phyloP scores from a whole-genome alignment of 2,113 vertebrate genomes.

The Paratilapia polleni region DNA sequence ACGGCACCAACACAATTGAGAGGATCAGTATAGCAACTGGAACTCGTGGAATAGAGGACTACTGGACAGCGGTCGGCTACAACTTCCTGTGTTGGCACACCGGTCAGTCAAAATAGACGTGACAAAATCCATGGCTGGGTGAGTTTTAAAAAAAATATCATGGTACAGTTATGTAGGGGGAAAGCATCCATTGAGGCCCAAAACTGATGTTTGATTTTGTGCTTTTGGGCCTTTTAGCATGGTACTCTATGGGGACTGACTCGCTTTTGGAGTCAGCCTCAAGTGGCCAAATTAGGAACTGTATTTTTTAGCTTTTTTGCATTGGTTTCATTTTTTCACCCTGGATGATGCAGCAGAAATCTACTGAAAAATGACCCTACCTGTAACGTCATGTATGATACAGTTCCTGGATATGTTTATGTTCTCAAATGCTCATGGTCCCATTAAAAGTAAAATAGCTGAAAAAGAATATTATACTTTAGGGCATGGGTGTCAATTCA shows the following conservation, averaged over 20 bases:
- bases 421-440: background rate
- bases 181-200: background rate
- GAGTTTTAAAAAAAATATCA: background rate
- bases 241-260: background rate
- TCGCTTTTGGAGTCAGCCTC: background rate
- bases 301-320: background rate
- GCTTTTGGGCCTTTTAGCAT: background rate
- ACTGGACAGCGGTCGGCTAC: background rate
- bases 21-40: background rate
- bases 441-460: background rate
- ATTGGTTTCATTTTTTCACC: background rate
- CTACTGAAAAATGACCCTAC: background rate
- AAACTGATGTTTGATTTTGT: background rate
- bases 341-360: background rate
- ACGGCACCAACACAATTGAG: background rate
- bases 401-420: background rate
- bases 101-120: background rate
- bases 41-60: background rate
- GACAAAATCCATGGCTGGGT: background rate
- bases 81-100: background rate
- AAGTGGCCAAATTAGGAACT: background rate
- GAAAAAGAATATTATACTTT: background rate
- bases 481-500: background rate
- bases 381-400: background rate
- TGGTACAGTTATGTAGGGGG: background rate